Base-by-base conservation (phyloP, 1,140 invertebrate species). In the Heliothis virescens region DNA sequence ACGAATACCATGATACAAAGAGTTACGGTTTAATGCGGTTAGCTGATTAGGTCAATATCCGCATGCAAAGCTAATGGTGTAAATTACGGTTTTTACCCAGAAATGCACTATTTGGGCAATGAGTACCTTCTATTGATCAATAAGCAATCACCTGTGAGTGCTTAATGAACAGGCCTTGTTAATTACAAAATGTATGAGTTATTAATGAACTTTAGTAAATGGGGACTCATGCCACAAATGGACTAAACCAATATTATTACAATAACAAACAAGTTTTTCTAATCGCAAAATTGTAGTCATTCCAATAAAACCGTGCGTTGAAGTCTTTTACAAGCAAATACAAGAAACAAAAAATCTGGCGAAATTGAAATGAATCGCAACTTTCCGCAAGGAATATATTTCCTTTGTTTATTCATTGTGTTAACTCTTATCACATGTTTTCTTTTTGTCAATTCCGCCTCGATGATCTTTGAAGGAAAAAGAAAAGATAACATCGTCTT, bases 251-350 rank as follows among this genome's bases (percentile, higher is more conserved):
- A 15, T 15, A 60, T 13, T 3, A 60, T 13, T 60, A 26, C 15
- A 29, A 29, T 15, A 29, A 29, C 13, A 26, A 2, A 60, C 18
- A 67, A 48, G 16, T 67, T 48, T 26, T 67, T 48, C 2, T 21
- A 67, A 16, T 2, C 41, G 16, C 18, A 48, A 34, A 50, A 18
- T 63, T 62, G 52, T 11, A 16, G 13, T 29, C 15, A 50, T 15
- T 74, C 53, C 29, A 34, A 69, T 7, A 65, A 78, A 67, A 57
- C 75, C 84, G 84, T 92, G 89, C 91, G 91, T 92, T 92, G 91
- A 92, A 89, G 88, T 92, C 91, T 92, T 92, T 91, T 92, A 84
- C 85, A 89, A 86, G 91, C 84, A 63, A 76, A 53, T 16, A 16
- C 63, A 12, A 52, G 29, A 72, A 79, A 79, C 73, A 55, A 65